These are phyloP conservation scores for Rhopalosiphum maidis DNA, from an alignment of 1,140 invertebrate species.

Conservation along the genomic window DNA sequence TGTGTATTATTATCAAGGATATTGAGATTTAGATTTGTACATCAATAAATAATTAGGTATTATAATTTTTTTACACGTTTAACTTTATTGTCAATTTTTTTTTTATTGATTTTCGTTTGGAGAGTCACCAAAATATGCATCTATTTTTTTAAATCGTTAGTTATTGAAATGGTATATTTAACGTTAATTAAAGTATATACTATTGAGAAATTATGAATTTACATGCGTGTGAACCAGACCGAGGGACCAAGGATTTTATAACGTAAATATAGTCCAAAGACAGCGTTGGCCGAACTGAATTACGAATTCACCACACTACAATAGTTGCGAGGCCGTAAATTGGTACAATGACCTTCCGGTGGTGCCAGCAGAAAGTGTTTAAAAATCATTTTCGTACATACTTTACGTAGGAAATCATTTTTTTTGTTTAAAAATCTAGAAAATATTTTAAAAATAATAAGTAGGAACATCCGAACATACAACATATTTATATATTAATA, in stretches of 20 bases:
- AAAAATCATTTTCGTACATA: not conserved
- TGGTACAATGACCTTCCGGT: slow-evolving; percentile 49
- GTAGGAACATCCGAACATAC: not conserved
- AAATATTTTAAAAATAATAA: not conserved
- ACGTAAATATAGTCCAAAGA: slow-evolving; percentile 4
- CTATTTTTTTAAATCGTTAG: not conserved
- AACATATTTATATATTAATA: not conserved
- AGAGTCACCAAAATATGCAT: not conserved
- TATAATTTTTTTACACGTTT: not conserved
- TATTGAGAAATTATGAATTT: not conserved
- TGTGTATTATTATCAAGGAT: not conserved
- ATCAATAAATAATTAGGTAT: not conserved
- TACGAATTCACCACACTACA: slow-evolving; percentile 28
- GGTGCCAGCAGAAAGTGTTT: not conserved
- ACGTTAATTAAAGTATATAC: not conserved
- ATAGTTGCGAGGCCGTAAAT: not conserved
- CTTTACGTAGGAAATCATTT: not conserved
- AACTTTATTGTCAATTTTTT: not conserved
- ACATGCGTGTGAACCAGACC: slow-evolving; percentile 8
- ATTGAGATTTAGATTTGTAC: not conserved
- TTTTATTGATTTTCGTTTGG: not conserved
- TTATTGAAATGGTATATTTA: not conserved
- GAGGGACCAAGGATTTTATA: slow-evolving; percentile 34
- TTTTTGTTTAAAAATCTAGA: not conserved
- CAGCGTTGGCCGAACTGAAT: slow-evolving; percentile 18